Evolutionary conservation across 1,140 invertebrate genomes (phyloP), one percentile per base, ranked within the genome.

Genomic region (Thaumatotibia leucotreta): DNA sequence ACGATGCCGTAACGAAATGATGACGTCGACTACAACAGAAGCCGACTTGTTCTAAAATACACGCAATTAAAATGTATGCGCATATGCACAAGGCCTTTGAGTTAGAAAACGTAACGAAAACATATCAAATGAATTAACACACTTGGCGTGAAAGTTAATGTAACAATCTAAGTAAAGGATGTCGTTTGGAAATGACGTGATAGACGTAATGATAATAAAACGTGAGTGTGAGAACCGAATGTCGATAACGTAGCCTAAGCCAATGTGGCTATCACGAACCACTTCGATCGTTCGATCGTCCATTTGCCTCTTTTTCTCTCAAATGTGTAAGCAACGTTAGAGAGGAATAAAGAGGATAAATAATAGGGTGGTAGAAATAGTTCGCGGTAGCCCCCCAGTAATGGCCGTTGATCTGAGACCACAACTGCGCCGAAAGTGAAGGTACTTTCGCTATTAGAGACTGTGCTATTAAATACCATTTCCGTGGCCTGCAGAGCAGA

Each of bases 401-500:
- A 54, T 24, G 22, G 20, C 20, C 10, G 50, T 54, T 24, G 50
- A 54, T 23, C 10, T 11, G 9, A 39, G 50, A 23, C 50, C 17
- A 23, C 50, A 54, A 54, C 50, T 0, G 11, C 17, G 22, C 20
- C 22, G 50, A 54, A 24, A 54, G 50, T 54, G 50, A 54, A 54
- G 50, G 50, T 24, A 54, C 50, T 54, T 54, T 54, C 50, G 50
- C 24, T 54, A 54, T 39, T 39, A 39, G 35, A 39, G 35, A n/a
- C 35, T n/a, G n/a, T n/a, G 35, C n/a, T 39, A 39, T 23, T 54
- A 54, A 23, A 22, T 24, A 24, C 50, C 50, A 54, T 54, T 54
- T 54, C 50, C 23, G 50, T 24, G 22, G 23, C 3, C 33, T 27
- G 1, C 50, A n/a, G n/a, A n/a, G 50, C 22, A 11, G n/a, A 35